Percentiles rank a stretch among this genome's conserved stretches.
These are phyloP conservation scores for Calosoma granatense DNA, from an alignment of 1,140 invertebrate genomes.

Conservation along the genomic window DNA sequence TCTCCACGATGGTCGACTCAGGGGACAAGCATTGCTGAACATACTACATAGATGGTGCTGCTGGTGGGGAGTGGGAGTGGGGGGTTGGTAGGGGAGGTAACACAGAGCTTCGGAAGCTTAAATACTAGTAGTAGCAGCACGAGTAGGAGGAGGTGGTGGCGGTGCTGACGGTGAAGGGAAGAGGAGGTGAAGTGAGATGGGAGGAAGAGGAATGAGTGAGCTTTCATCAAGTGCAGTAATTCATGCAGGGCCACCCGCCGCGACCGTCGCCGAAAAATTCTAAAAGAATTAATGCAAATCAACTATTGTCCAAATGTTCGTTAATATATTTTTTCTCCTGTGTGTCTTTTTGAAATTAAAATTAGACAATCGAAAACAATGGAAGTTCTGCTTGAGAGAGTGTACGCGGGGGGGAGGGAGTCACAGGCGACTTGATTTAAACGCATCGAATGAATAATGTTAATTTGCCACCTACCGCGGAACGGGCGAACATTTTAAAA, in stretches of 20 bases:
- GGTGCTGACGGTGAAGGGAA: too few species aligned
- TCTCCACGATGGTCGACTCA: not conserved
- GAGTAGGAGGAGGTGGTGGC: too few species aligned
- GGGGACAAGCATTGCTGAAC: not conserved
- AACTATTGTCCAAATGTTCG: slow-evolving; percentile 7
- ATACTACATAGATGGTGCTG: too few species aligned
- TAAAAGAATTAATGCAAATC: slow-evolving; percentile 8
- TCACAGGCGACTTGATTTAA: not conserved
- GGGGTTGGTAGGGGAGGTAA: not conserved
- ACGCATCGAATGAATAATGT: not conserved
- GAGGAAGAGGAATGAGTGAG: not conserved
- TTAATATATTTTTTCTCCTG: not conserved
- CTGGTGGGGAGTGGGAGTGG: not conserved
- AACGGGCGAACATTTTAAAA: too few species aligned
- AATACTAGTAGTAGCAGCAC: too few species aligned
- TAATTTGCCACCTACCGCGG: not conserved
- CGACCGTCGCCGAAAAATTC: not conserved
- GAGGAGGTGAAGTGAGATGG: not conserved
- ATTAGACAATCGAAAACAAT: slow-evolving; percentile 9
- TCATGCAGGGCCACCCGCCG: slow-evolving; percentile 4
- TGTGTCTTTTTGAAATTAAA: slow-evolving; percentile 6
- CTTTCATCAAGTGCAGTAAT: slow-evolving; percentile 1
- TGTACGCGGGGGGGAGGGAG: not conserved
- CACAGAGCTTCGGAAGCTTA: too few species aligned
- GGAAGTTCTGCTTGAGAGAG: too few species aligned